Conservation (phyloP, 2,113 vertebrate genomes). For the Nannospalax galili region DNA sequence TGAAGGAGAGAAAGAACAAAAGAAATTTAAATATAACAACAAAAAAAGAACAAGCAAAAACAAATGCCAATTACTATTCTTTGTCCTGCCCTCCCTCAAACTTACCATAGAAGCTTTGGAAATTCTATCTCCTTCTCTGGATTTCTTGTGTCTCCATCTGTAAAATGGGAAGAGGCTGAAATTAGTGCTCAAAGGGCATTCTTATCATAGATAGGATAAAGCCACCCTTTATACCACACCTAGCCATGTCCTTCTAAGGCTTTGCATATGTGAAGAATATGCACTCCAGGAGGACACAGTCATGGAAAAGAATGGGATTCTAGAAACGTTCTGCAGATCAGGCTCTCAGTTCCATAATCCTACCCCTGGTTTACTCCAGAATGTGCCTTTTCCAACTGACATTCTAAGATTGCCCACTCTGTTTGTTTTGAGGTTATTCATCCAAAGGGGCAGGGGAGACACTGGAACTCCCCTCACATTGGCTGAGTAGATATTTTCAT, state of each 20-base stretch:
- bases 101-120: background rate
- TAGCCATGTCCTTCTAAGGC: background rate
- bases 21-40: background rate
- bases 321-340: background rate
- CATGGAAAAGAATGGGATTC: background rate
- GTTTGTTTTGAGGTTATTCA: background rate
- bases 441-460: background rate
- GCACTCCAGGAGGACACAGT: background rate
- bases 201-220: background rate
- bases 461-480: background rate
- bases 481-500: background rate
- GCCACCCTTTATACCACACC: background rate
- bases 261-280: background rate
- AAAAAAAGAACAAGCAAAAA: background rate
- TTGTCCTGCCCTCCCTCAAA: background rate
- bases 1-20: background rate
- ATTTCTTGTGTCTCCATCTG: background rate
- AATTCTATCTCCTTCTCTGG: background rate
- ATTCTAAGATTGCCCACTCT: background rate
- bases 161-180: background rate
- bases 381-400: background rate
- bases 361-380: background rate
- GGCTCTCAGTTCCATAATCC: background rate
- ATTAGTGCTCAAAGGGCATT: background rate
- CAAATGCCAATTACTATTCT: background rate